Base-by-base conservation (phyloP, 2,113 vertebrate genomes). In the Melanotaenia duboulayi region DNA sequence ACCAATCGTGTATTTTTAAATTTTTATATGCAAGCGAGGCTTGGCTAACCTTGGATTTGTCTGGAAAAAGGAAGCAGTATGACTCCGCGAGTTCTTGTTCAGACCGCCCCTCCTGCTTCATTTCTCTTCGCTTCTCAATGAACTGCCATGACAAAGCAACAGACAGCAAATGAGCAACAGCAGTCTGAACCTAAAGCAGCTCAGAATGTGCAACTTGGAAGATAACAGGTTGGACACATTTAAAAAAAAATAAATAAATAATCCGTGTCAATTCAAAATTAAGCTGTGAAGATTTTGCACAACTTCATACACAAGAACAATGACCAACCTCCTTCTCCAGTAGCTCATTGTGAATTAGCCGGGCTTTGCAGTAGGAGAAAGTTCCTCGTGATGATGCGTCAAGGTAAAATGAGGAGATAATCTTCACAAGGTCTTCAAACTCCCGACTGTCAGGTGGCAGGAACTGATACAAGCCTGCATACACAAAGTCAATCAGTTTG, bases 321-420 rank as follows among this genome's bases (percentile, higher is more conserved):
- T 4, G 9, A 50, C 81, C 55, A 86, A 98, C 98, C 93, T 99
- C 98, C 68, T 98, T 99, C 89, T 98, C 96, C 92, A 99, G 90
- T 68, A 98, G 94, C 57, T 98, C 97, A 66, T 95, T 99, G 89
- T 97, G 96, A 92, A 99, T 91, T 81, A 98, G 95, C 83, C 95
- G 94, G 84, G 96, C 97, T 86, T 90, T 94, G 90, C 85, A 95
- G 90, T 99, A 99, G 65, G 91, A 93, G 89, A 98, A 98, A 89
- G 88, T 92, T 84, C 94, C 91, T 54, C 91, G 91, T 10, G 98
- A 99, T 40, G 78, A 92, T 11, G 87, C 40, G 56, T 98, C 96
- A 84, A 98, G 88, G 90, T 96, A 98, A 82, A 94, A 97, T 1
- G 96, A 95, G 80, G 95, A 95, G 3, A 99, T 87, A 66, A 95